Percentiles rank a stretch among this genome's conserved stretches.
phyloP scores from a whole-genome alignment of 2,113 vertebrate species.

The Nothoprocta perdicaria region DNA sequence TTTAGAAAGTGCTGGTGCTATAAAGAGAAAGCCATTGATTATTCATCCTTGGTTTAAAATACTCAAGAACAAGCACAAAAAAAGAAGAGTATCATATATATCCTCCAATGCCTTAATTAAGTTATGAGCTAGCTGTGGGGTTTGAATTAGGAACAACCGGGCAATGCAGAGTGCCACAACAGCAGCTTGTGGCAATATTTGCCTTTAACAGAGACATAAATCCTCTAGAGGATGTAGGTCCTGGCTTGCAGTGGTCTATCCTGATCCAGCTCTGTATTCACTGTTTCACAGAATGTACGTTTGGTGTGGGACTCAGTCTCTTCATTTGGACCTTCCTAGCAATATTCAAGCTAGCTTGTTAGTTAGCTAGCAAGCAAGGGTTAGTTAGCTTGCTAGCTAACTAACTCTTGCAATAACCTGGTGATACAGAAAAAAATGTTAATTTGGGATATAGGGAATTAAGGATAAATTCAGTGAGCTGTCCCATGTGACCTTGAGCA shows the following conservation, averaged over 20 bases:
- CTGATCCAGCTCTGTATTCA: neutral
- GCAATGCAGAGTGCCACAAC: neutral
- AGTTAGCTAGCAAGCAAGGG: too few relatives aligned
- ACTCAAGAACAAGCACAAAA: conserved; percentile 18
- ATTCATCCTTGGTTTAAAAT: conserved; percentile 45
- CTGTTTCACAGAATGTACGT: neutral
- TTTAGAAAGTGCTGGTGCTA: conserved; percentile 64
- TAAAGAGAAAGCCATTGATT: conserved; percentile 64
- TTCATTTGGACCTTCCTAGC: neutral
- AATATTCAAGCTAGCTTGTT: neutral
- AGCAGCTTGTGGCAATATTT: neutral
- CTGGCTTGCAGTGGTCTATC: neutral
- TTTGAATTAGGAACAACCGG: neutral
- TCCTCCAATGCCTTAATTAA: neutral
- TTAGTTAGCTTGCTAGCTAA: neutral
- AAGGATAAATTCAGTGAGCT: conserved; percentile 2
- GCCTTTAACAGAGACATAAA: neutral
- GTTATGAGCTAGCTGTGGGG: neutral
- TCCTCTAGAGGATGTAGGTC: neutral
- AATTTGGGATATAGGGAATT: neutral
- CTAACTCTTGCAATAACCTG: neutral
- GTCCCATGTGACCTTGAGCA: conserved; percentile 9
- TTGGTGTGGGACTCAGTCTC: neutral
- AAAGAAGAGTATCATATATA: neutral
- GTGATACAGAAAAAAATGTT: neutral